Percentiles rank a stretch among this genome's conserved stretches.
Evolutionary conservation across 2,113 vertebrate genomes (phyloP).

Genomic region (Chlamydotis undulata): DNA sequence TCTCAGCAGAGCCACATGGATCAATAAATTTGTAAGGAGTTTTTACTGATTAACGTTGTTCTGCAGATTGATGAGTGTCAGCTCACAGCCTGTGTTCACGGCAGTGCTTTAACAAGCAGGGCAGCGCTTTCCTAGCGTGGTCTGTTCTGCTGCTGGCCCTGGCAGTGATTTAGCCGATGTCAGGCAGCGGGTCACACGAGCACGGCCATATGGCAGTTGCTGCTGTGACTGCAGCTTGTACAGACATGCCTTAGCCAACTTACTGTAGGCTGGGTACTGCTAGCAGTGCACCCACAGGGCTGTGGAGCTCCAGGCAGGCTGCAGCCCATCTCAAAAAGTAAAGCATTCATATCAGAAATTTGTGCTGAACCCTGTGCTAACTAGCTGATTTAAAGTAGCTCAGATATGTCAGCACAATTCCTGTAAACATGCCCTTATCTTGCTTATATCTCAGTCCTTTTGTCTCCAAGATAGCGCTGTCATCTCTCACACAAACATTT

Average conservation of each 20-base stretch:
- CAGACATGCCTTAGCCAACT: neutral
- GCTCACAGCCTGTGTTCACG: neutral
- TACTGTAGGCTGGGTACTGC: neutral
- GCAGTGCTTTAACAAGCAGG: neutral
- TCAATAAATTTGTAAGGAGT: neutral
- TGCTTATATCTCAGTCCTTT: neutral
- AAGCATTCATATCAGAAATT: neutral
- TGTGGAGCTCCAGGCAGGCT: neutral
- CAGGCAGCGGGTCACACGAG: neutral
- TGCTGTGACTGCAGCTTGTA: conserved; percentile 1
- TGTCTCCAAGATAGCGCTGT: neutral
- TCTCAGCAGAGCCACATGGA: neutral
- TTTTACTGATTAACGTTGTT: neutral
- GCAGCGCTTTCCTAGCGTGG: neutral
- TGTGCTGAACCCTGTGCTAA: neutral
- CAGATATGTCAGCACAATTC: neutral
- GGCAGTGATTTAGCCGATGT: neutral
- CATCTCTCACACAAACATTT: neutral
- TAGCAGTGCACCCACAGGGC: neutral
- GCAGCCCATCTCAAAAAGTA: neutral
- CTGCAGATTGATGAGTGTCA: neutral
- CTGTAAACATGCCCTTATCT: neutral
- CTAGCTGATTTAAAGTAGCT: neutral
- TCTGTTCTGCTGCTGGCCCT: neutral
- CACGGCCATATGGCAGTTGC: neutral